phyloP scores from a whole-genome alignment of 23 tunicate genomes.

The Aplidium turbinatum region DNA sequence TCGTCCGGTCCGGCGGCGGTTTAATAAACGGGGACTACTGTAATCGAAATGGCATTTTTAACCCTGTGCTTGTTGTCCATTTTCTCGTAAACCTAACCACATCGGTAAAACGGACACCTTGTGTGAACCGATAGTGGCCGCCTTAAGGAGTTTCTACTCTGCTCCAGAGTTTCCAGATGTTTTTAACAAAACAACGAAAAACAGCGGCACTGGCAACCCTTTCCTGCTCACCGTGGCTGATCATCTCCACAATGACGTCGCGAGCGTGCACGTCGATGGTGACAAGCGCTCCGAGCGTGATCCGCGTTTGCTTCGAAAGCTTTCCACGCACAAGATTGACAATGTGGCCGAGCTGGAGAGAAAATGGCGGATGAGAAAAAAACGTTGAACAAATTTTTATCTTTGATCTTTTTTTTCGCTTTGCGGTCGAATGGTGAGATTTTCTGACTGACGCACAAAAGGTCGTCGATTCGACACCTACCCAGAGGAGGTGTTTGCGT shows the following conservation, averaged over 20 bases:
- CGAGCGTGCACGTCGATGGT: slow-evolving; percentile 99
- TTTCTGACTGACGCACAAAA: too few species aligned
- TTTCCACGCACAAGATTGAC: slow-evolving; percentile 97
- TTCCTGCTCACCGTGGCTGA: slow-evolving; percentile 57
- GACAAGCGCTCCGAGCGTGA: slow-evolving; percentile 96
- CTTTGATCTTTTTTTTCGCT: too few species aligned
- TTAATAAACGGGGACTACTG: too few species aligned
- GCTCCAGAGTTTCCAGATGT: background rate
- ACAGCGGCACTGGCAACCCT: too few species aligned
- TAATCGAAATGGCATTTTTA: background rate
- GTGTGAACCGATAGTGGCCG: too few species aligned
- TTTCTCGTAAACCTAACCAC: background rate
- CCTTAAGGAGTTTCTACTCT: background rate
- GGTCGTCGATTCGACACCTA: too few species aligned
- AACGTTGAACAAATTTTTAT: too few species aligned
- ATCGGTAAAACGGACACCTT: too few species aligned
- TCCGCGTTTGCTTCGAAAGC: slow-evolving; percentile 91
- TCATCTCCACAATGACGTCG: slow-evolving; percentile 93
- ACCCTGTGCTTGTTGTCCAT: background rate
- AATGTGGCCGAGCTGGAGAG: slow-evolving; percentile 73
- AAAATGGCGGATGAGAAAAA: too few species aligned
- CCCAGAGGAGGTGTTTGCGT: too few species aligned
- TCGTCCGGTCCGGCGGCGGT: too few species aligned
- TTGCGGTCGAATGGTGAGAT: too few species aligned
- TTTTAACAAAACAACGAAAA: background rate